Conservation (phyloP, 2,888 invertebrate species). For the Amphipyra berbera region DNA sequence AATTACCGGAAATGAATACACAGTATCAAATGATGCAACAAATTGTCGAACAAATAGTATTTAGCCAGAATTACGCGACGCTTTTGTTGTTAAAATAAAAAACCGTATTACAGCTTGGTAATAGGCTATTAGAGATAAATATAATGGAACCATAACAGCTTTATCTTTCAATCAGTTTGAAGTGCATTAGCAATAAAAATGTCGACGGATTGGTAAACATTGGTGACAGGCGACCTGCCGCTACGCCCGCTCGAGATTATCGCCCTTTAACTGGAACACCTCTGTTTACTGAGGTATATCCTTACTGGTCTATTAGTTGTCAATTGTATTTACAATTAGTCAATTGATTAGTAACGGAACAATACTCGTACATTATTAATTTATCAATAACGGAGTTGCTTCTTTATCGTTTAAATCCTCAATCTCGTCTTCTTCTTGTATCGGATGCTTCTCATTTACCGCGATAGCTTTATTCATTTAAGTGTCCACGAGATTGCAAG, state of each 20-base stretch:
- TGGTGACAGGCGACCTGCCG: conserved; percentile 35
- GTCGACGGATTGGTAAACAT: conserved; percentile 46
- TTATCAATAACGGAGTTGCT: conserved; percentile 15
- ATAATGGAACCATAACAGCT: conserved; percentile 21
- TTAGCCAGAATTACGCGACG: conserved; percentile 17
- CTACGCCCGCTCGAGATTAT: conserved; percentile 62
- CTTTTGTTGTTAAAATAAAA: conserved; percentile 24
- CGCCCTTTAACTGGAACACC: conserved; percentile 70
- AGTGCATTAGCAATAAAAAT: conserved; percentile 50
- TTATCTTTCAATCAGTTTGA: conserved; percentile 38
- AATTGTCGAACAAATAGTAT: conserved; percentile 29
- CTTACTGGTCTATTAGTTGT: conserved; percentile 52
- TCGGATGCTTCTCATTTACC: conserved; percentile 24
- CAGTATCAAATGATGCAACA: conserved; percentile 32
- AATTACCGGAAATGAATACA: conserved; percentile 38
- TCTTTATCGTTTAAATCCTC: conserved; percentile 16
- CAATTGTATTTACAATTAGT: conserved; percentile 41
- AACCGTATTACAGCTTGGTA: conserved; percentile 14
- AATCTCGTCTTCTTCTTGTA: conserved; percentile 15
- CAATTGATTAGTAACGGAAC: conserved; percentile 20
- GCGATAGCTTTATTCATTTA: conserved; percentile 22
- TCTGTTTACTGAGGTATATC: conserved; percentile 56
- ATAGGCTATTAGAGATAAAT: conserved; percentile 35
- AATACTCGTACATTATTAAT: conserved; percentile 26
- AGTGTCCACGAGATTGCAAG: conserved; percentile 29